Conservation (phyloP, 2,888 invertebrate species). For the Boloria euphrosyne region DNA sequence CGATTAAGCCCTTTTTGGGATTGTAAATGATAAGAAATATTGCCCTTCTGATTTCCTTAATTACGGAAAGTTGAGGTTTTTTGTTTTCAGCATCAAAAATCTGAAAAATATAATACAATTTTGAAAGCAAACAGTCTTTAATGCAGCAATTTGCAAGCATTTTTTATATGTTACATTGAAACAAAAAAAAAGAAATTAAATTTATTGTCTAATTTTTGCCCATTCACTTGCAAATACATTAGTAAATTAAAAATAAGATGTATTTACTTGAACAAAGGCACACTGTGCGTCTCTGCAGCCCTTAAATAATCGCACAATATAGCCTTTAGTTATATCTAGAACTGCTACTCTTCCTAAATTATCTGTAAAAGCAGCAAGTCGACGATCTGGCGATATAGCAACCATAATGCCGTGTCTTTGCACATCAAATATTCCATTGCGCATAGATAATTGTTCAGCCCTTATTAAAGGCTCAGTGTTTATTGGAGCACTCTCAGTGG, state of each 20-base stretch:
- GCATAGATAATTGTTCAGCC: slow-evolving; percentile 88
- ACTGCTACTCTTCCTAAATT: slow-evolving; percentile 93
- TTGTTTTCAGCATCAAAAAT: slow-evolving; percentile 72
- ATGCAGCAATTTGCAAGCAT: too few relatives aligned
- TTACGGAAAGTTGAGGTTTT: slow-evolving; percentile 66
- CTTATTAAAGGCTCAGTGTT: slow-evolving; percentile 80
- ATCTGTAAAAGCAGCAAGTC: slow-evolving; percentile 91
- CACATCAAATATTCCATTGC: slow-evolving; percentile 91
- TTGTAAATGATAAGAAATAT: slow-evolving; percentile 96
- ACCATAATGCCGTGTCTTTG: slow-evolving; percentile 87
- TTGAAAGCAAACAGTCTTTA: background rate
- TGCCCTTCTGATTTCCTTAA: slow-evolving; percentile 83
- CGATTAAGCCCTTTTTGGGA: slow-evolving; percentile 94
- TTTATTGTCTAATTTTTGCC: too few relatives aligned
- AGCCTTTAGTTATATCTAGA: slow-evolving; percentile 90
- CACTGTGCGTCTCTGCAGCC: slow-evolving; percentile 98
- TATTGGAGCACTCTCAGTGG: slow-evolving; percentile 55
- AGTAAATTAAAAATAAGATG: background rate
- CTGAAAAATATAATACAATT: slow-evolving; percentile 45
- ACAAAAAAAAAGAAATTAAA: too few relatives aligned
- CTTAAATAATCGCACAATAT: slow-evolving; percentile 94
- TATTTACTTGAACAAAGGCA: slow-evolving; percentile 91
- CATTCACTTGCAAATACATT: too few relatives aligned
- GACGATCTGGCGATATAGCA: slow-evolving; percentile 90
- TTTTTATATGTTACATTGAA: too few relatives aligned